A percentile compares a stretch with the other conserved stretches of the same genome.
Conservation (phyloP, 2,888 invertebrate species). For the Doris montereyensis region DNA sequence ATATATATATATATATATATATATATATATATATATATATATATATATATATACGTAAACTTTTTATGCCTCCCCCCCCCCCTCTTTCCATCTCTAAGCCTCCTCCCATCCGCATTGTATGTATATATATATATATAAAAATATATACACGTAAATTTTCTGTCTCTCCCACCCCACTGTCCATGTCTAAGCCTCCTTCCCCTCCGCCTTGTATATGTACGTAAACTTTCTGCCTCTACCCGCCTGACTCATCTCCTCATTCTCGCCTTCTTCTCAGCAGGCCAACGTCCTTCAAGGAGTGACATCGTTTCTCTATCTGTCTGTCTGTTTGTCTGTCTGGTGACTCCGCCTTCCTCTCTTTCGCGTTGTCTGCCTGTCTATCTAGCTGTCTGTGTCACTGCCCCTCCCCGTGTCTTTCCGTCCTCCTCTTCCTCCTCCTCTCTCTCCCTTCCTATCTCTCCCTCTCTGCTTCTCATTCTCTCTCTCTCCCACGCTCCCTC, state of each 20-base stretch:
- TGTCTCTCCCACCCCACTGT: background rate
- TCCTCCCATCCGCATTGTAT: too few relatives aligned
- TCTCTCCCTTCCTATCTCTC: too few relatives aligned
- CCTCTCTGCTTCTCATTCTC: too few relatives aligned
- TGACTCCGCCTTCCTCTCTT: background rate
- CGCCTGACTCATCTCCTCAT: background rate
- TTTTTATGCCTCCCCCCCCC: conserved; percentile 31
- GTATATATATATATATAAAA: too few relatives aligned
- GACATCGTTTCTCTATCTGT: background rate
- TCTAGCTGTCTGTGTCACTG: background rate
- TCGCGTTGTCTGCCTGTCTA: background rate
- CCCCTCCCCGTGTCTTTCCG: too few relatives aligned
- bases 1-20: too few relatives aligned
- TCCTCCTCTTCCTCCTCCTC: too few relatives aligned
- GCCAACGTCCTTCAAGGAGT: background rate
- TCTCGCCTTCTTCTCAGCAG: background rate
- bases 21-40: too few relatives aligned
- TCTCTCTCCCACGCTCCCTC: too few relatives aligned
- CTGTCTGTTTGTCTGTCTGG: background rate
- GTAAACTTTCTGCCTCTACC: background rate
- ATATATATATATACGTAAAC: too few relatives aligned
- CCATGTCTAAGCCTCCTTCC: background rate
- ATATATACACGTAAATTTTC: background rate
- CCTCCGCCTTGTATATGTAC: background rate
- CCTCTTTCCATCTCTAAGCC: too few relatives aligned